phyloP scores from a whole-genome alignment of 1,140 invertebrate genomes.

The Calephelis virginiensis region DNA sequence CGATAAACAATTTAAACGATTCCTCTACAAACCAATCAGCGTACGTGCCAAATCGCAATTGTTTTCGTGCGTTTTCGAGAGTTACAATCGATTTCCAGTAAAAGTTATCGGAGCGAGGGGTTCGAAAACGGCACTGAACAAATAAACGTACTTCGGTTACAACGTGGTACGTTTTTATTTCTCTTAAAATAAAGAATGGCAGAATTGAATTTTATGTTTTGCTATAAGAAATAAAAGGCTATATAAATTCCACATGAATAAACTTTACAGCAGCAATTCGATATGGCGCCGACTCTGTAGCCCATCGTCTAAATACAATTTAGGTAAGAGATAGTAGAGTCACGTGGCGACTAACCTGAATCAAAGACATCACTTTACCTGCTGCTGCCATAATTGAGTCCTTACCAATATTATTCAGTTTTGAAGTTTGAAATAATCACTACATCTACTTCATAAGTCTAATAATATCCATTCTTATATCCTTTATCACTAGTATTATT shows the following conservation, averaged over 20 bases:
- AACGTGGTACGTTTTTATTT: conserved; percentile 17
- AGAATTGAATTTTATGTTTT: conserved; percentile 20
- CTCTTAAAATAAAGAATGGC: conserved; percentile 19
- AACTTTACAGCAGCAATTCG: neutral
- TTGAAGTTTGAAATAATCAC: too few relatives aligned
- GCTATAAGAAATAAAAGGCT: neutral
- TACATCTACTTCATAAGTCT: too few relatives aligned
- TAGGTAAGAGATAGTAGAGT: too few relatives aligned
- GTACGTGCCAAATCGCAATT: conserved; percentile 23
- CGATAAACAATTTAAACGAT: conserved; percentile 21
- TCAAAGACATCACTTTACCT: too few relatives aligned
- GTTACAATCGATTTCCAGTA: conserved; percentile 23
- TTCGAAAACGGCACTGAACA: conserved; percentile 20
- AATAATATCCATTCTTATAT: too few relatives aligned
- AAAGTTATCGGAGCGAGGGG: conserved; percentile 23
- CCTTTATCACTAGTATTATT: too few relatives aligned
- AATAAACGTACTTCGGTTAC: conserved; percentile 24
- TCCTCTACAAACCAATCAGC: conserved; percentile 20
- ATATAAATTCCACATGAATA: conserved; percentile 5
- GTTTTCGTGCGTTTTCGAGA: conserved; percentile 24
- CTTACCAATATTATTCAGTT: too few relatives aligned
- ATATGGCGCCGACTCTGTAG: too few relatives aligned
- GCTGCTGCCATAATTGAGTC: too few relatives aligned
- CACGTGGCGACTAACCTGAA: too few relatives aligned
- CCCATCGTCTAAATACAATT: too few relatives aligned